Evolutionary conservation across 2,888 invertebrate genomes (phyloP).

Genomic region (Linnaemya vulpina): DNA sequence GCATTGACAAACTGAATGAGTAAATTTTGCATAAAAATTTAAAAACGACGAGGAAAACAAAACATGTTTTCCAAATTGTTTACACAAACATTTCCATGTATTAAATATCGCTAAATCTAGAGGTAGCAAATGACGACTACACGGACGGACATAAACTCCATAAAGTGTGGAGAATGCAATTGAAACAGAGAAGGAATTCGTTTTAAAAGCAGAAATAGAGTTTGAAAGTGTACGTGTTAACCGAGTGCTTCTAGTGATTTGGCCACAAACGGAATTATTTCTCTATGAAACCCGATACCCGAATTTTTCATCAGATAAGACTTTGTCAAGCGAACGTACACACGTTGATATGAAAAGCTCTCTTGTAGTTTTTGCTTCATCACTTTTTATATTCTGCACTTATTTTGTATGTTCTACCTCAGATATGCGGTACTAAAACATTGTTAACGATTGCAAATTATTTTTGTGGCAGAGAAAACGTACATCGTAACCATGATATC

Average conservation of each 20-base stretch:
- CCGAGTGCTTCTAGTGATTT: not conserved
- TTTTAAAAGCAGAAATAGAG: not conserved
- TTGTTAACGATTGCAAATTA: constrained; percentile 27
- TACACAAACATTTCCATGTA: constrained; percentile 50
- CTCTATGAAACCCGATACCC: not conserved
- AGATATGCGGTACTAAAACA: constrained; percentile 30
- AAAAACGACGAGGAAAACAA: constrained; percentile 52
- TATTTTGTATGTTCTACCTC: constrained; percentile 25
- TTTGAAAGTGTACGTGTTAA: not conserved
- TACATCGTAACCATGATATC: not conserved
- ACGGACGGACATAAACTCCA: not conserved
- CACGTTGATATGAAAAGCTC: not conserved
- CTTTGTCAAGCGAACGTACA: not conserved
- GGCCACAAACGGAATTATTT: not conserved
- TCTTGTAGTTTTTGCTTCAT: not conserved
- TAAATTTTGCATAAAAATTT: constrained; percentile 65
- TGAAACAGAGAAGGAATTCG: not conserved
- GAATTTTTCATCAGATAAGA: too few relatives aligned
- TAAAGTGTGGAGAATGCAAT: not conserved
- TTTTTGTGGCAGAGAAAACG: not conserved
- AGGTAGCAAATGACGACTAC: constrained; percentile 24
- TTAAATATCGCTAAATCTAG: constrained; percentile 11
- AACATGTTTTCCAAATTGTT: constrained; percentile 62
- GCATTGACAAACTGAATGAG: not conserved
- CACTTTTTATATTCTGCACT: not conserved